Evolutionary conservation across 2,113 vertebrate species (phyloP), one percentile per base, ranked within the genome.

Genomic region (Rafetus swinhoei): DNA sequence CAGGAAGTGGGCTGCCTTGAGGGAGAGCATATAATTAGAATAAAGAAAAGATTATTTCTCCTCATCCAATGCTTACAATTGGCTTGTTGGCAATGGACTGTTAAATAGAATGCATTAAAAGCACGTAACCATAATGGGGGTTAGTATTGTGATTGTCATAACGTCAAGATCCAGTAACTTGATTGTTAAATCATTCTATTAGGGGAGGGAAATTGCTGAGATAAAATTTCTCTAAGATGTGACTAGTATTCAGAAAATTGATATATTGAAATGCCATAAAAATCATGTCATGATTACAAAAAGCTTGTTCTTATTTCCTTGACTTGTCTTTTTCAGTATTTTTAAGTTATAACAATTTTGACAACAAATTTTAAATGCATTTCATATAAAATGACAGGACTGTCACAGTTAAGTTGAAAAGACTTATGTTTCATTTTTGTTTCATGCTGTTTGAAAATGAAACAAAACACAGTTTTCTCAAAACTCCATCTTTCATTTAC

Each of bases 31-130:
- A 82, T 57, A 88, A 83, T 87, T 90, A 81, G 29, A 85, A 69
- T 55, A 90, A 56, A 79, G 84, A 92, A 86, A 88, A 85, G 50
- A 32, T 15, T 25, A 39, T 50, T 91, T 21, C 57, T 87, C 83
- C n/a, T 94, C 10, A 14, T 0, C 0, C n/a, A 93, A 86, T 72
- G 10, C 15, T 94, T 83, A 85, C 2, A 90, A 27, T 5, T 79
- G 87, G 81, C 80, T 57, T 65, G 27, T 55, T 90, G 53, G 88
- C 79, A 95, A 82, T 1, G 2, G 53, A 52, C 65, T 69, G 55
- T 57, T 27, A 85, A 93, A 93, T 9, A 91, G 39, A 82, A 82
- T 74, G 87, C 69, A 82, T 88, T 25, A 81, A 87, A 87, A 79
- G 35, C 77, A 87, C 53, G 77, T 52, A 59, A 87, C 54, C 59